Percentiles rank a stretch among this genome's conserved stretches.
phyloP scores from a whole-genome alignment of 2,797 vertebrate genomes.

The Chaunax sp. region DNA sequence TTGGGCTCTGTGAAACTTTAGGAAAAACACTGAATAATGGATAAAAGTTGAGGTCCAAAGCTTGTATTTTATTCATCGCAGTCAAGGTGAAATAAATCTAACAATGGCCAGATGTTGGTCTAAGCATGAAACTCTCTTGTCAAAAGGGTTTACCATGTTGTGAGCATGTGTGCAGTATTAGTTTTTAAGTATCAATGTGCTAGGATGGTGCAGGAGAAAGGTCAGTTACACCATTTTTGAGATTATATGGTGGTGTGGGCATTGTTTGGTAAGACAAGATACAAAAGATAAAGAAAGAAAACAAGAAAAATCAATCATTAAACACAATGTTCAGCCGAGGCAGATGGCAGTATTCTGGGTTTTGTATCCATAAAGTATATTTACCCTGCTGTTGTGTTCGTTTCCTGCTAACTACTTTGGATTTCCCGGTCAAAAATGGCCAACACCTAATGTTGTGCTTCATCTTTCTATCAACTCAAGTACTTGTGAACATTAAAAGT shows the following conservation, averaged over 20 bases:
- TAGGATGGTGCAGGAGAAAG: neutral
- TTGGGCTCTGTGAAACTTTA: conserved; percentile 7
- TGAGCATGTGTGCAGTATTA: neutral
- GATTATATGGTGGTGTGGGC: neutral
- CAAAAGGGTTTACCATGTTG: neutral
- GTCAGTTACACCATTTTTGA: neutral
- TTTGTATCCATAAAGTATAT: too few relatives aligned
- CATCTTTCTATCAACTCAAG: too few relatives aligned
- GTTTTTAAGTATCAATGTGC: neutral
- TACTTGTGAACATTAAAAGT: too few relatives aligned
- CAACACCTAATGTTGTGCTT: too few relatives aligned
- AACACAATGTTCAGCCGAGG: neutral
- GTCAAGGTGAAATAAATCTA: neutral
- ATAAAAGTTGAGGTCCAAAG: conserved; percentile 1
- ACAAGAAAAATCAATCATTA: too few relatives aligned
- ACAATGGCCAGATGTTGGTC: neutral
- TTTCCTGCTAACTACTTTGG: too few relatives aligned
- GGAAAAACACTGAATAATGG: conserved; percentile 17
- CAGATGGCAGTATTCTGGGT: neutral
- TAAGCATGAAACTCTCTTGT: neutral
- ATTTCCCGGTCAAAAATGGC: too few relatives aligned
- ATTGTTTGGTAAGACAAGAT: neutral
- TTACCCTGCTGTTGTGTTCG: too few relatives aligned
- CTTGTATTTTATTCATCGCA: neutral
- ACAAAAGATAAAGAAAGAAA: neutral